Evolutionary conservation across 2,888 invertebrate species (phyloP), one percentile per base, ranked within the genome.

Genomic region (Drosophila longiperda): DNA sequence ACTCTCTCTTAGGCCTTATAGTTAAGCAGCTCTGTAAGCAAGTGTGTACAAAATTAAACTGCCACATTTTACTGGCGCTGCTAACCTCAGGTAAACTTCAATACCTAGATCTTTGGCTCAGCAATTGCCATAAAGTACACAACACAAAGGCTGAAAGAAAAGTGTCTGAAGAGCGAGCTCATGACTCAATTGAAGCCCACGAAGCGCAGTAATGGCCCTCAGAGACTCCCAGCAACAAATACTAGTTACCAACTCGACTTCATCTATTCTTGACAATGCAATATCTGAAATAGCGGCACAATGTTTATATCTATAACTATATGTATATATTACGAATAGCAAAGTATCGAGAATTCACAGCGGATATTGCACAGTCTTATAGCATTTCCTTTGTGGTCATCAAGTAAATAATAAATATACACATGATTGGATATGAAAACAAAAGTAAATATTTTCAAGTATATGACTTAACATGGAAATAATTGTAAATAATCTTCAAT

Each of bases 61-160:
- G 64, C 26, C 61, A 66, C 49, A 66, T 65, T 78, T 61, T 65
- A 38, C 70, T 70, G 63, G 55, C 70, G 58, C 64, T 57, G 64
- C 66, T 79, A 85, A 79, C 73, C 76, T 79, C 73, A 83, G 77
- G 87, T 87, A 64, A 73, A 76, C 82, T 66, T 80, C 64, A 58
- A 58, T 40, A 67, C 23, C 57, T 32, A 64, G 57, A 73, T 74
- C 80, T 72, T 69, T 75, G 57, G 57, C 63, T 73, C 66, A 81
- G 59, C 62, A 45, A 42, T 65, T 67, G 80, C 71, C 70, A 70
- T 67, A 89, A 77, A 64, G 62, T 57, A 58, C 80, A 36, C 36
- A 68, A 40, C 60, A 65, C 81, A 58, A 64, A 42, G 63, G 62
- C 48, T 66, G 32, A 63, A 58, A 83, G 71, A 80, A 89, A 80